These are phyloP conservation scores for Selene dorsalis DNA, from an alignment of 2,797 vertebrate genomes.

Conservation along the genomic window DNA sequence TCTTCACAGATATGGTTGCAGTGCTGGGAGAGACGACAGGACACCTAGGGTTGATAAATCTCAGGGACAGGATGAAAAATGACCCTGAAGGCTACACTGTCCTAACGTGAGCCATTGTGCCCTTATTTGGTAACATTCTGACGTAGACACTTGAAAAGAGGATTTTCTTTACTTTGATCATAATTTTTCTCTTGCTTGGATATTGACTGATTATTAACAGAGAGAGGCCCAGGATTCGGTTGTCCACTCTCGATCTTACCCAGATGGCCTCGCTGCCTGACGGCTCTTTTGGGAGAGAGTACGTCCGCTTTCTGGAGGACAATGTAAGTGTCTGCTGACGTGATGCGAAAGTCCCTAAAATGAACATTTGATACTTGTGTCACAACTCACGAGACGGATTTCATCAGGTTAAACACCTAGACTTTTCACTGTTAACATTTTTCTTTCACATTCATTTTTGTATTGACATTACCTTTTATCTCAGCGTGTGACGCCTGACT, in stretches of 20 bases:
- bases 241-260: conserved; percentile 88
- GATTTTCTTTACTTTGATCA: not conserved
- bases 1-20: conserved; percentile 95
- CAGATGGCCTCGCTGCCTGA: conserved; percentile 86
- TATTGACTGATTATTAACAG: conserved; percentile 73
- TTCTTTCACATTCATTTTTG: not conserved
- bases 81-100: conserved; percentile 91
- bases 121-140: not conserved
- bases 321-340: conserved; percentile 85
- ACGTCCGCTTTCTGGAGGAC: conserved; percentile 90
- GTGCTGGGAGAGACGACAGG: conserved; percentile 97
- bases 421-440: not conserved
- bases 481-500: conserved; percentile 95
- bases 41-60: conserved; percentile 82
- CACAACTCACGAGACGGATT: not conserved
- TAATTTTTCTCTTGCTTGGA: not conserved
- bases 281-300: conserved; percentile 91
- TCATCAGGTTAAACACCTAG: not conserved
- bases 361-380: not conserved
- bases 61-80: conserved; percentile 90
- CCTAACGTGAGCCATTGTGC: conserved; percentile 85
- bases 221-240: conserved; percentile 91
- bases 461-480: not conserved
- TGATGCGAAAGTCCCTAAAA: not conserved
- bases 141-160: not conserved